phyloP scores from a whole-genome alignment of 2,888 invertebrate species.

The Hipparchia semele region DNA sequence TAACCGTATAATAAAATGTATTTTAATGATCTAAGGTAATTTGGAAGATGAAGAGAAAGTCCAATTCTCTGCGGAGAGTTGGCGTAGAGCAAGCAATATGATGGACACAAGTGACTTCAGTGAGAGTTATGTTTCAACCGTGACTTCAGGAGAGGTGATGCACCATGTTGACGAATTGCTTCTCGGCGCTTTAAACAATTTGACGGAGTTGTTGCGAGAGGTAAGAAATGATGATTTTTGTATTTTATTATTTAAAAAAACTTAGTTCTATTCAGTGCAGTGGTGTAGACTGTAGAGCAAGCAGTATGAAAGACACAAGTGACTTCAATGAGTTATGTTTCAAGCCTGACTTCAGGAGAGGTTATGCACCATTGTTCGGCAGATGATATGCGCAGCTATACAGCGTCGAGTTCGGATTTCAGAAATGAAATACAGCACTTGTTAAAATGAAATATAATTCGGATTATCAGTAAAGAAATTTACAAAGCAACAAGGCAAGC shows the following conservation, averaged over 20 bases:
- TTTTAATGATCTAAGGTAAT: slow-evolving; percentile 34
- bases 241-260: not conserved
- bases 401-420: too few relatives aligned
- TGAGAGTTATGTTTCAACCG: slow-evolving; percentile 56
- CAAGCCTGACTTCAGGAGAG: too few relatives aligned
- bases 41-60: slow-evolving; percentile 37
- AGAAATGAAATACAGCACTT: too few relatives aligned
- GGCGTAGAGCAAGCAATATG: slow-evolving; percentile 60
- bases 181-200: slow-evolving; percentile 75
- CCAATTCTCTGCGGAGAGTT: slow-evolving; percentile 49
- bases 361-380: too few relatives aligned
- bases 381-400: too few relatives aligned
- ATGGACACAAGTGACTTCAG: slow-evolving; percentile 61
- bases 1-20: not conserved
- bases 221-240: slow-evolving; percentile 54
- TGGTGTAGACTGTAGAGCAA: too few relatives aligned
- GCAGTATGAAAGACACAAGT: too few relatives aligned
- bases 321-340: too few relatives aligned
- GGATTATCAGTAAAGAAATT: too few relatives aligned
- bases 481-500: too few relatives aligned
- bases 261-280: too few relatives aligned
- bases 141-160: slow-evolving; percentile 51
- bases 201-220: slow-evolving; percentile 77
- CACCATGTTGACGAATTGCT: slow-evolving; percentile 59
- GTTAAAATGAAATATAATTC: too few relatives aligned